Evolutionary conservation across 1,140 invertebrate species (phyloP), one percentile per base, ranked within the genome.

Genomic region (Leguminivora glycinivorella): DNA sequence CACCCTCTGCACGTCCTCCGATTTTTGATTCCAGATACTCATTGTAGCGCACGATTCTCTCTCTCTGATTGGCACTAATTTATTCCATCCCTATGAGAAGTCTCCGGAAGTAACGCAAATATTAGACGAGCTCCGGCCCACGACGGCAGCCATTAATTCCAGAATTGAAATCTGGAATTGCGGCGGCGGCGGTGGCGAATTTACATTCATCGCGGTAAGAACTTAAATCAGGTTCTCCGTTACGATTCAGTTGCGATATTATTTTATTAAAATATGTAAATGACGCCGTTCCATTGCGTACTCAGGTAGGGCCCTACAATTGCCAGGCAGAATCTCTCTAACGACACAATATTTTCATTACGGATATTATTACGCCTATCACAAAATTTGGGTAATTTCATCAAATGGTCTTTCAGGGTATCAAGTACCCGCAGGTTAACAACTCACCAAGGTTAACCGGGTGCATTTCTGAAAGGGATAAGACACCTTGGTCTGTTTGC

Each of bases 221-320:
- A 90, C 89, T 90, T 91, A 90, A 90, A 91, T 91, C 88, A 89
- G 88, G 88, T 89, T 90, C 88, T 89, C 89, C 85, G 87, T 91
- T 90, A 90, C 89, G 88, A 90, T 91, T 91, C 89, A 89, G 87
- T 90, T 90, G 89, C 88, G 87, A 90, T 90, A 90, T 90, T 89
- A 91, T 91, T 91, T 89, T 91, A 91, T 91, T 91, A 91, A 90
- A 91, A 91, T 91, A 91, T 91, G 89, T 90, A 89, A 91, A 91
- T 91, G 84, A 86, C 81, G 83, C 79, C 80, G 81, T 86, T 89
- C 79, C 81, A 83, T 72, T 72, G 77, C 81, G 83, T 75, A 88
- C 83, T 80, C 81, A 79, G 82, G 81, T 85, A 84, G 75, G 79
- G 81, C 78, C 82, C 82, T 80, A 83, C 82, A 81, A 85, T 84